These are phyloP conservation scores for Micrasema minimum DNA, from an alignment of 1,140 invertebrate genomes.

Conservation along the genomic window DNA sequence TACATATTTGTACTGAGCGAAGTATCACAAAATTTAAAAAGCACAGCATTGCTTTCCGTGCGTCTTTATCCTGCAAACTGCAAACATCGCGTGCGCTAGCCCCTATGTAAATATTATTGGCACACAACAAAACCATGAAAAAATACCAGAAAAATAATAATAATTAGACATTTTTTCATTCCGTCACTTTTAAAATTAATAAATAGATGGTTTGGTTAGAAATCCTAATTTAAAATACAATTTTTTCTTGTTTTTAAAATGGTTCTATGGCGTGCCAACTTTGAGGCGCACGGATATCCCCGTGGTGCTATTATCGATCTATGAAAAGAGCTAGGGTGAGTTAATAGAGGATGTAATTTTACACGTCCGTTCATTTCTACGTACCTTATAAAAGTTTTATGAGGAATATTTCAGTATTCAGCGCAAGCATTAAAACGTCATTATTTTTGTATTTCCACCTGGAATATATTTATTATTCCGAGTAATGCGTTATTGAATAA, in stretches of 20 bases:
- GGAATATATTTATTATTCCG: no score
- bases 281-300: slow-evolving; percentile 29
- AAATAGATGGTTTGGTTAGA: neutral
- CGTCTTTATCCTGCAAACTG: slow-evolving; percentile 24
- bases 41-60: slow-evolving; percentile 32
- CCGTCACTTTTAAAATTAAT: neutral
- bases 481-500: no score
- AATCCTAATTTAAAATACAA: neutral
- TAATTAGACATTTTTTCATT: neutral
- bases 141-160: neutral
- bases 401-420: slow-evolving; percentile 13
- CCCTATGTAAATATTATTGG: slow-evolving; percentile 21
- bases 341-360: slow-evolving; percentile 38
- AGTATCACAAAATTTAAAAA: no score
- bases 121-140: slow-evolving; percentile 20
- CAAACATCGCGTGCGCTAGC: slow-evolving; percentile 33
- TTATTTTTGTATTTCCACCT: neutral
- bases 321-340: slow-evolving; percentile 48
- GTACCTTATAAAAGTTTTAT: slow-evolving; percentile 17
- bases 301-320: slow-evolving; percentile 52
- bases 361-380: slow-evolving; percentile 37
- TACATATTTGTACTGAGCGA: no score
- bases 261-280: slow-evolving; percentile 42
- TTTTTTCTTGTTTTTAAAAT: neutral
- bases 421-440: slow-evolving; percentile 20